Percentiles rank a stretch among this genome's conserved stretches.
These are phyloP conservation scores for Clarias macrocephalus DNA, from an alignment of 2,113 vertebrate genomes.

Conservation along the genomic window DNA sequence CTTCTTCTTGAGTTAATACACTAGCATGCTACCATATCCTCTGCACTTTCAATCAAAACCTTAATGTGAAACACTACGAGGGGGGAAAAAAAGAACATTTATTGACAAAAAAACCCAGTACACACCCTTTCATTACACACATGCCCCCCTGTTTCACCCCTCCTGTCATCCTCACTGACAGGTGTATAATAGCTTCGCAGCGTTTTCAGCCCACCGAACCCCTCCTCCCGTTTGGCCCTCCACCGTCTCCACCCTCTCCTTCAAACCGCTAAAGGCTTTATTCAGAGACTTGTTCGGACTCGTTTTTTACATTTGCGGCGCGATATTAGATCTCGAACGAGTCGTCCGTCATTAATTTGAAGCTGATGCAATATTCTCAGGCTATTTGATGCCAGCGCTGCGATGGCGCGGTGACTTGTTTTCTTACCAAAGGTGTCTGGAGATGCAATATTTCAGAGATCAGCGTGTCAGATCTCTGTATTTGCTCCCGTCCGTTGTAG, in stretches of 20 bases:
- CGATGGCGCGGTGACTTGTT: not conserved
- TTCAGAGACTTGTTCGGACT: slow-evolving; percentile 19
- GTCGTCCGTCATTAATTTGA: slow-evolving; percentile 28
- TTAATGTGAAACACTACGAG: not conserved
- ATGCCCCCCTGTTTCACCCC: not conserved
- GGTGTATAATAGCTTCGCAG: slow-evolving; percentile 24
- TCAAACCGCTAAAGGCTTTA: slow-evolving; percentile 11
- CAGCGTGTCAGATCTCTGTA: not conserved
- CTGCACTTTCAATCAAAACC: no score
- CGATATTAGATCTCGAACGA: slow-evolving; percentile 22
- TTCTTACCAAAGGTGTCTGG: not conserved
- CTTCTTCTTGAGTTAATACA: not conserved
- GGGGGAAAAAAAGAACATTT: not conserved
- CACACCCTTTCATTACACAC: slow-evolving; percentile 2
- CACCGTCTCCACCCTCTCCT: not conserved
- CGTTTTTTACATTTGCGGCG: slow-evolving; percentile 39
- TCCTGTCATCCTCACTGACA: slow-evolving; percentile 4
- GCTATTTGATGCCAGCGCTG: slow-evolving; percentile 28
- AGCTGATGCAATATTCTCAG: slow-evolving; percentile 40
- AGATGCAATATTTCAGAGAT: not conserved
- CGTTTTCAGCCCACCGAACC: not conserved
- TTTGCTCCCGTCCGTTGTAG: not conserved
- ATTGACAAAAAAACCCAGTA: not conserved
- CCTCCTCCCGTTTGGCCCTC: not conserved
- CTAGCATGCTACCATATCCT: no score